Evolutionary conservation across 2,888 invertebrate genomes (phyloP).

Genomic region (Gasteruption jaculator): DNA sequence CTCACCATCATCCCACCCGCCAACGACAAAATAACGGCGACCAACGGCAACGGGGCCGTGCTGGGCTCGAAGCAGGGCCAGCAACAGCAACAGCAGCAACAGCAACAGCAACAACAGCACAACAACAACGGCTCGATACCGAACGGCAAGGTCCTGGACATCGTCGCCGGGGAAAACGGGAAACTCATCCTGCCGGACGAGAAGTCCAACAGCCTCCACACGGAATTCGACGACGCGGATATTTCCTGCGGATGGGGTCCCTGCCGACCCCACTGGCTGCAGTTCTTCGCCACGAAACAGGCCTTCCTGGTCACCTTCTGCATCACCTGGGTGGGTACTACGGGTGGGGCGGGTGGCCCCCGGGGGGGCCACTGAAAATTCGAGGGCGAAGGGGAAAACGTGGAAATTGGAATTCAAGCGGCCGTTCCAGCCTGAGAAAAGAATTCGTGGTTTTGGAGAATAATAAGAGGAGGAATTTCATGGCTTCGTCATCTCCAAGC

Average conservation of each 20-base stretch:
- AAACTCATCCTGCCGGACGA: slow-evolving; percentile 36
- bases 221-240: slow-evolving; percentile 51
- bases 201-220: slow-evolving; percentile 37
- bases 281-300: slow-evolving; percentile 80
- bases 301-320: slow-evolving; percentile 85
- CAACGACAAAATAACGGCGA: slow-evolving; percentile 32
- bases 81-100: neutral
- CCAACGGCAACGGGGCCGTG: slow-evolving; percentile 43
- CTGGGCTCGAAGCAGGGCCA: slow-evolving; percentile 33
- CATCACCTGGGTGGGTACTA: slow-evolving; percentile 68
- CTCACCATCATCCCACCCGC: slow-evolving; percentile 43
- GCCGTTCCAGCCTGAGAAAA: too few species aligned
- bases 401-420: too few species aligned
- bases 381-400: too few species aligned
- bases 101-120: slow-evolving; percentile 27
- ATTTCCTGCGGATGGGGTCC: slow-evolving; percentile 77
- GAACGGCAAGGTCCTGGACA: slow-evolving; percentile 40
- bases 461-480: too few species aligned
- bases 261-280: slow-evolving; percentile 70
- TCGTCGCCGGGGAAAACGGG: slow-evolving; percentile 39
- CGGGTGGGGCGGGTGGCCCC: too few species aligned
- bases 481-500: too few species aligned
- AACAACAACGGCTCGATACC: slow-evolving; percentile 44
- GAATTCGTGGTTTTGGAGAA: too few species aligned
- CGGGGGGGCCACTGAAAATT: too few species aligned